Conservation (phyloP, 2,113 vertebrate genomes). For the Jacana jacana region DNA sequence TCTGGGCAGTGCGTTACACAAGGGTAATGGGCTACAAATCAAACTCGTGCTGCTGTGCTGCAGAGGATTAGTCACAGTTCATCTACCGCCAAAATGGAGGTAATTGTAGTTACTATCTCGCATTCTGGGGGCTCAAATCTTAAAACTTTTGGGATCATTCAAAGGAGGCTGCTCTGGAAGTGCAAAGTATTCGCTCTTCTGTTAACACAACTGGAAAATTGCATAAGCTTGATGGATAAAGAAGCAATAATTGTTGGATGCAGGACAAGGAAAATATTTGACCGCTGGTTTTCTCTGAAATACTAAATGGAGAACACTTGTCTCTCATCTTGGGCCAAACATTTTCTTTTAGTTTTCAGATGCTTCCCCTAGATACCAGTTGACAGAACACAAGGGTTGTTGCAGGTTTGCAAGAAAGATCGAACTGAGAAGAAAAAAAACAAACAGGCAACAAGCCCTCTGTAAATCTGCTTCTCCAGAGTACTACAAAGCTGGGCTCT, state of each 20-base stretch:
- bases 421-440: not conserved
- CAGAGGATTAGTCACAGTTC: slow-evolving; percentile 52
- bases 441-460: not conserved
- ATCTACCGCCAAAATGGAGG: slow-evolving; percentile 45
- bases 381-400: not conserved
- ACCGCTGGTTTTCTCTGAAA: slow-evolving; percentile 35
- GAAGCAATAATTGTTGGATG: slow-evolving; percentile 25
- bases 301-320: not conserved
- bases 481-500: not conserved
- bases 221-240: slow-evolving; percentile 34
- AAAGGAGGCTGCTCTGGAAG: not conserved
- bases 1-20: not conserved
- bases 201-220: slow-evolving; percentile 34
- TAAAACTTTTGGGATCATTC: not conserved
- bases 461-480: not conserved
- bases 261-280: slow-evolving; percentile 38
- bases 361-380: not conserved
- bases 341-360: not conserved
- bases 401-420: not conserved
- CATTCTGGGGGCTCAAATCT: not conserved
- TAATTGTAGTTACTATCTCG: not conserved
- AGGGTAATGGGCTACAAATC: slow-evolving; percentile 33
- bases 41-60: slow-evolving; percentile 25
- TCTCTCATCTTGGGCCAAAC: not conserved
- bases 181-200: not conserved